Conservation (phyloP, 2,797 vertebrate species). For the Otus scops region DNA sequence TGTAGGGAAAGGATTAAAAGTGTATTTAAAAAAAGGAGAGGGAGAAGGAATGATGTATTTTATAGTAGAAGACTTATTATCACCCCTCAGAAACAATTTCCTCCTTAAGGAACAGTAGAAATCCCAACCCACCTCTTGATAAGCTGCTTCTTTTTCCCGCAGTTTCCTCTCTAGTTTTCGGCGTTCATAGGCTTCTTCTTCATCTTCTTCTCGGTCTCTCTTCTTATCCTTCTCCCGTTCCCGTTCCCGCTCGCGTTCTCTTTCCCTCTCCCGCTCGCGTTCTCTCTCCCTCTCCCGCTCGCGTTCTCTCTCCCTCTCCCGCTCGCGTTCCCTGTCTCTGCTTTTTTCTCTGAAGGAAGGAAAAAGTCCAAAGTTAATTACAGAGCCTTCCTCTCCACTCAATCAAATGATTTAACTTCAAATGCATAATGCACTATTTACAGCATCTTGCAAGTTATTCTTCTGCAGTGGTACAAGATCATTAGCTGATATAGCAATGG, state of each 20-base stretch:
- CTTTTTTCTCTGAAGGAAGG: slow-evolving; percentile 79
- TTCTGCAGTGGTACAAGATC: not conserved
- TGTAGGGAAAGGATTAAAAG: not conserved
- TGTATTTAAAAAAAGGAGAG: not conserved
- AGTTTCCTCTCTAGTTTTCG: slow-evolving; percentile 95
- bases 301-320: slow-evolving; percentile 73
- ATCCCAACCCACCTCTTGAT: slow-evolving; percentile 88
- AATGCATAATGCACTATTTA: not conserved
- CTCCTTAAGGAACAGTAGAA: not conserved
- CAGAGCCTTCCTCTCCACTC: not conserved
- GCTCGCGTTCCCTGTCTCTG: slow-evolving; percentile 78
- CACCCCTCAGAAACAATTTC: not conserved
- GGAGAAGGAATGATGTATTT: not conserved
- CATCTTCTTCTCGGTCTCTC: slow-evolving; percentile 92
- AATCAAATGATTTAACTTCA: not conserved
- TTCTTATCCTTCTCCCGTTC: slow-evolving; percentile 95
- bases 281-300: slow-evolving; percentile 77
- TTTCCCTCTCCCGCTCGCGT: slow-evolving; percentile 74
- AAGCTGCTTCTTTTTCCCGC: slow-evolving; percentile 95
- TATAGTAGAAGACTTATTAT: not conserved
- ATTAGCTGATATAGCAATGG: not conserved
- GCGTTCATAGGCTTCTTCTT: slow-evolving; percentile 94
- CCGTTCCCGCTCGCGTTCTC: slow-evolving; percentile 86
- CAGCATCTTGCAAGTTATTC: not conserved
- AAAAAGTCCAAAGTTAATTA: not conserved